A percentile compares a stretch with the other conserved stretches of the same genome.
Conservation (phyloP, 2,888 invertebrate species). For the Pyrocoelia pectoralis region DNA sequence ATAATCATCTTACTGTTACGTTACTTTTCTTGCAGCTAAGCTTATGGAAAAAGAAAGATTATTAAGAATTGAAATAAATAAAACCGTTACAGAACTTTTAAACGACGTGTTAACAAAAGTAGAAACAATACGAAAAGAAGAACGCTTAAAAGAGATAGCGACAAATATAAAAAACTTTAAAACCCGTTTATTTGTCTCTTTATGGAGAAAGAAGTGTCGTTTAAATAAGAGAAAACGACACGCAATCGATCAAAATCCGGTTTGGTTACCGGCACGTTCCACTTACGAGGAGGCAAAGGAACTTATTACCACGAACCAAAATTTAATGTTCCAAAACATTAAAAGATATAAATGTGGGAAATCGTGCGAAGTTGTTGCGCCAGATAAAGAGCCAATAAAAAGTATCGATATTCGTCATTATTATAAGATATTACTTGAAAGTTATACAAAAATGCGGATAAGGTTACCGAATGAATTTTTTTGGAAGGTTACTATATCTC, state of each 20-base stretch:
- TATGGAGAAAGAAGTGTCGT: conserved; percentile 60
- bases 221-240: conserved; percentile 61
- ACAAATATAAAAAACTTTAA: conserved; percentile 52
- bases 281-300: conserved; percentile 58
- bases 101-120: conserved; percentile 53
- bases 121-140: conserved; percentile 51
- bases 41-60: conserved; percentile 22
- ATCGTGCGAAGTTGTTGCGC: conserved; percentile 44
- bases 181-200: conserved; percentile 56
- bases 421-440: conserved; percentile 45
- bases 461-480: conserved; percentile 53
- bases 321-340: conserved; percentile 59
- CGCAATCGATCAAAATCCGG: conserved; percentile 64
- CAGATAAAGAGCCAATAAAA: conserved; percentile 37
- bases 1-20: too few species aligned
- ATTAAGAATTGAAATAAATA: conserved; percentile 43
- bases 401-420: conserved; percentile 48
- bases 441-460: conserved; percentile 42
- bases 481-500: conserved; percentile 71
- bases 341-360: conserved; percentile 62
- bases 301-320: conserved; percentile 59
- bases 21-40: background rate
- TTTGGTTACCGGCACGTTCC: conserved; percentile 62
- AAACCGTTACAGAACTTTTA: conserved; percentile 51
- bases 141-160: conserved; percentile 57